phyloP scores from a whole-genome alignment of 2,113 vertebrate species.

The Antechinus flavipes region DNA sequence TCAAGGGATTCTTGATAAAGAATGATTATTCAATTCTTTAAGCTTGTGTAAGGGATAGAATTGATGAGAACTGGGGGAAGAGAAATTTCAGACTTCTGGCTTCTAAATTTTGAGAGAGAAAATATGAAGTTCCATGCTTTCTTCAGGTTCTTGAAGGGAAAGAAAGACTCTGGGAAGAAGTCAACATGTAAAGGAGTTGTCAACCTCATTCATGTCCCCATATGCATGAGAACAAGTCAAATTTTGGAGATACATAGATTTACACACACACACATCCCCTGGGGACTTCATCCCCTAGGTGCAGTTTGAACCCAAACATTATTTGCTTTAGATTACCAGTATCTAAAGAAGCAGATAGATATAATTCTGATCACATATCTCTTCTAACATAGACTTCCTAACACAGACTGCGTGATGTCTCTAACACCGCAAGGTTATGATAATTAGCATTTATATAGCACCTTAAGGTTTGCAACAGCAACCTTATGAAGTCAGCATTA shows the following conservation, averaged over 20 bases:
- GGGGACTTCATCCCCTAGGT: not conserved
- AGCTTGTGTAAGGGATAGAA: not conserved
- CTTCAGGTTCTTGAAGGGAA: not conserved
- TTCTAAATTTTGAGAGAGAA: not conserved
- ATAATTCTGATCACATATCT: not conserved
- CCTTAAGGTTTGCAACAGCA: no score
- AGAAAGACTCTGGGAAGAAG: not conserved
- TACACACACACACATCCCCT: not conserved
- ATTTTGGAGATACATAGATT: not conserved
- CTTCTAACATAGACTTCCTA: not conserved
- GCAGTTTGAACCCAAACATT: not conserved
- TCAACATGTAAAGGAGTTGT: not conserved
- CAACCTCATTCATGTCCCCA: not conserved
- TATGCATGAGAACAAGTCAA: not conserved
- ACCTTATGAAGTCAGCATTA: no score
- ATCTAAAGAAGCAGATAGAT: not conserved
- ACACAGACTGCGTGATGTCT: no score
- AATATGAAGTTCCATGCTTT: not conserved
- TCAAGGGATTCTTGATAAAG: not conserved
- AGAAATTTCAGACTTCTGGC: not conserved
- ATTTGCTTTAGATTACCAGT: not conserved
- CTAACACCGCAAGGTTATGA: no score
- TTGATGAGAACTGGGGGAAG: not conserved
- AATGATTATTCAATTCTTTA: not conserved
- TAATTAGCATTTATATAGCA: no score